Conservation (phyloP, 2,797 vertebrate species). For the Hylomyscus alleni region DNA sequence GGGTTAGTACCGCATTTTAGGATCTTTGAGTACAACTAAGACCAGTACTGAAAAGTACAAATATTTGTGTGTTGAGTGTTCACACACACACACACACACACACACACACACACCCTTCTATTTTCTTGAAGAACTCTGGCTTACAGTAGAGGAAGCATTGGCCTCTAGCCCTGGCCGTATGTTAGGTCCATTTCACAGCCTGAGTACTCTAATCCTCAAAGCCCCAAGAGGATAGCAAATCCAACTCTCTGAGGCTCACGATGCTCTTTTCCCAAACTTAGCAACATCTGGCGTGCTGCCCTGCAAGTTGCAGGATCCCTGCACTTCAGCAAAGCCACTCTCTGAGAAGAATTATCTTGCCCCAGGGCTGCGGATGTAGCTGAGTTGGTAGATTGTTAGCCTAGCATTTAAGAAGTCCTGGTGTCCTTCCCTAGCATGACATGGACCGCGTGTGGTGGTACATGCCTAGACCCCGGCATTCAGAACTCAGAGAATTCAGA, state of each 20-base stretch:
- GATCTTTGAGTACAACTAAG: slow-evolving; percentile 6
- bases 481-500: not conserved
- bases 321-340: not conserved
- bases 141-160: not conserved
- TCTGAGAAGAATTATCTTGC: not conserved
- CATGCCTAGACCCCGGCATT: not conserved
- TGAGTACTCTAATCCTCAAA: not conserved
- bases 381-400: not conserved
- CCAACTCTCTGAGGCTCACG: not conserved
- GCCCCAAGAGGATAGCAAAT: not conserved
- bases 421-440: too few relatives aligned
- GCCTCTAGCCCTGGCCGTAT: fast-evolving
- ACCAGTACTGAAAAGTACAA: not conserved
- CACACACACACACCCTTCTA: not conserved
- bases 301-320: not conserved
- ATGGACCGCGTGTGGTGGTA: too few relatives aligned
- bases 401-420: not conserved
- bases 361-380: not conserved
- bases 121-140: not conserved
- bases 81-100: not conserved
- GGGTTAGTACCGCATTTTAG: not conserved
- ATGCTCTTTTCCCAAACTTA: not conserved
- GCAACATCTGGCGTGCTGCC: not conserved
- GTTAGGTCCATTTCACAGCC: not conserved
- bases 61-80: not conserved